Base-by-base conservation (phyloP, 1,140 invertebrate species). In the Ctenoplectra terminalis region DNA sequence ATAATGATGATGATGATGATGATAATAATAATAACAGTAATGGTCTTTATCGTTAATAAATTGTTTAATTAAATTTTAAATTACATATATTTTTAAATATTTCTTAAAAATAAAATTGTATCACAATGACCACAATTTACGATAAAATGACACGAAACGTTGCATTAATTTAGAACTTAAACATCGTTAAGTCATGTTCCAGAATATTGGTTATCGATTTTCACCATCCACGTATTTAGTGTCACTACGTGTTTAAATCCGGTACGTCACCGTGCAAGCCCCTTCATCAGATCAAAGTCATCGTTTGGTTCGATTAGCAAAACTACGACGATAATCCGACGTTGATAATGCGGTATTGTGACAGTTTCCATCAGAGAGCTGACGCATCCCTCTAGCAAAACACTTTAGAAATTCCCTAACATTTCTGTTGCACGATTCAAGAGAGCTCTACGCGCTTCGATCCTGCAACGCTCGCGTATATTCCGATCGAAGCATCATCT, bases 231-330 rank as follows among this genome's bases (percentile, higher is more conserved):
- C 11, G 23, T 15, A n/a, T 20, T 69, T 52, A 50, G 17, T 52
- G 66, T 69, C 31, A 15, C 26, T 17, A 34, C 4, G 5, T 26
- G 66, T 50, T 34, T 43, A 58, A 66, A 54, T 76, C 61, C 48
- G 2, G 0, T 23, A 6, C 0, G 58, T 34, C 37, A 15, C 8
- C 9, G 15, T 9, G 23, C 7, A 23, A 46, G 26, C 15, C 43
- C 20, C 13, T 52, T 46, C 61, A 23, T 43, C 46, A n/a, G 48
- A 37, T 76, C 6, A 40, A 43, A 76, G 31, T 29, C 31, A 26
- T 26, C 46, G 37, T 23, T 76, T n/a, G 61, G n/a, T 61, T 56
- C 74, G 74, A 76, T 66, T 64, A 52, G 48, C 61, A 37, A 56
- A 66, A 54, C n/a, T 31, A 29, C 61, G 31, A 7, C n/a, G 13